A percentile compares a stretch with the other conserved stretches of the same genome.
phyloP scores from a whole-genome alignment of 2,888 invertebrate genomes.

The Synergus laeviventris region DNA sequence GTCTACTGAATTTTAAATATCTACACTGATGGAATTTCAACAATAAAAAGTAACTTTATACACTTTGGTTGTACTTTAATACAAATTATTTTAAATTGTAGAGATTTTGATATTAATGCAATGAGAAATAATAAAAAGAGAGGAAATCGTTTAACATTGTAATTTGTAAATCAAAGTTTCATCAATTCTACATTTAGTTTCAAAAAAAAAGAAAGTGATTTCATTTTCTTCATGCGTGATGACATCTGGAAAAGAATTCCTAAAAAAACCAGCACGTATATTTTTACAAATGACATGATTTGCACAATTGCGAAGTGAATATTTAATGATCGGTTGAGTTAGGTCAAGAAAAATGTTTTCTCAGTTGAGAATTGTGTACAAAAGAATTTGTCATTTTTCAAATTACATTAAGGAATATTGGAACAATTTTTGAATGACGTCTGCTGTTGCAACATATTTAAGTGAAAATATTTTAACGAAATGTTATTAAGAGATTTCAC shows the following conservation, averaged over 20 bases:
- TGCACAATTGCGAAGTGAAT: conserved; percentile 56
- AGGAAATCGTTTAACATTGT: neutral
- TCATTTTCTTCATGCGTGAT: neutral
- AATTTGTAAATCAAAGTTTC: neutral
- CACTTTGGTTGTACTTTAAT: neutral
- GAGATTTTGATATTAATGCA: neutral
- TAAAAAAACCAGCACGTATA: neutral
- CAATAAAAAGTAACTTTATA: conserved; percentile 4
- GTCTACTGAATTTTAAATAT: neutral
- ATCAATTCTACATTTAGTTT: neutral
- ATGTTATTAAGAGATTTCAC: neutral
- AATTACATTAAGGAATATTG: neutral
- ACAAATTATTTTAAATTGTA: neutral
- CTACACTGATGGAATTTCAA: neutral
- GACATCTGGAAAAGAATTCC: neutral
- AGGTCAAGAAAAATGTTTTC: conserved; percentile 59
- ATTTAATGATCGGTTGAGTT: conserved; percentile 47
- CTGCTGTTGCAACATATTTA: neutral
- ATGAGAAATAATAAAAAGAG: neutral
- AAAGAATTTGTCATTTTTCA: conserved; percentile 9
- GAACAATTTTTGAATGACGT: neutral
- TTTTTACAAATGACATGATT: conserved; percentile 46
- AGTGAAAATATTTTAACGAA: neutral
- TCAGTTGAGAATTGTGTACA: conserved; percentile 52
- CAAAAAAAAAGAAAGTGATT: neutral